Percentiles rank a stretch among this genome's conserved stretches.
Evolutionary conservation across 2,113 vertebrate genomes (phyloP).

Genomic region (Brienomyrus longianalis): DNA sequence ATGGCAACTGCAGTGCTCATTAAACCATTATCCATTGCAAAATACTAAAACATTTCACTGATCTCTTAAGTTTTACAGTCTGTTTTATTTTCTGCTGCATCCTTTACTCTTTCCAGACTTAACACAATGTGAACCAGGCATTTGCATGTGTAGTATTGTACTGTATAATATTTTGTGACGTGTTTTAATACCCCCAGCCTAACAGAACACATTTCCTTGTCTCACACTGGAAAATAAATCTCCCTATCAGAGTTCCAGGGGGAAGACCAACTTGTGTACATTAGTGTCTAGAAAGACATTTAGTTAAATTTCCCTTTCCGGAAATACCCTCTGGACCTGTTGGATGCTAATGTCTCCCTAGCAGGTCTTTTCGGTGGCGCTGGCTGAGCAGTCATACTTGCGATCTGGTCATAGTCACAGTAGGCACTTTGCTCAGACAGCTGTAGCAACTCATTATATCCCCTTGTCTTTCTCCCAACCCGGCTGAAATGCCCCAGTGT

Average conservation of each 20-base stretch:
- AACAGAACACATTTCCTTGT: neutral
- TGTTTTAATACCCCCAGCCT: neutral
- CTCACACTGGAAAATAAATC: neutral
- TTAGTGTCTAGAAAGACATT: slow-evolving; percentile 10
- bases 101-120: neutral
- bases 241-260: neutral
- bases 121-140: neutral
- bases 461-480: neutral
- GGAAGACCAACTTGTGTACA: neutral
- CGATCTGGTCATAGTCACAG: neutral
- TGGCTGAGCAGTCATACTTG: neutral
- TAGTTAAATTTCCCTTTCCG: neutral
- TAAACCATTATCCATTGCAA: neutral
- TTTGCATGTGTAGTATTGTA: neutral
- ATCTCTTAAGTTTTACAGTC: neutral
- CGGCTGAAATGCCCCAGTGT: neutral
- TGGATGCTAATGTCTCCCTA: slow-evolving; percentile 9
- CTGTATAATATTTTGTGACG: neutral
- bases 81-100: neutral
- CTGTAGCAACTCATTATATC: neutral
- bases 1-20: neutral
- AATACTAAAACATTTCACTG: neutral
- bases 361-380: neutral
- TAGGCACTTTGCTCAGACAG: neutral
- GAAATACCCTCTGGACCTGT: neutral